phyloP scores from a whole-genome alignment of 2,113 vertebrate genomes.

The Mesoclemmys tuberculata region DNA sequence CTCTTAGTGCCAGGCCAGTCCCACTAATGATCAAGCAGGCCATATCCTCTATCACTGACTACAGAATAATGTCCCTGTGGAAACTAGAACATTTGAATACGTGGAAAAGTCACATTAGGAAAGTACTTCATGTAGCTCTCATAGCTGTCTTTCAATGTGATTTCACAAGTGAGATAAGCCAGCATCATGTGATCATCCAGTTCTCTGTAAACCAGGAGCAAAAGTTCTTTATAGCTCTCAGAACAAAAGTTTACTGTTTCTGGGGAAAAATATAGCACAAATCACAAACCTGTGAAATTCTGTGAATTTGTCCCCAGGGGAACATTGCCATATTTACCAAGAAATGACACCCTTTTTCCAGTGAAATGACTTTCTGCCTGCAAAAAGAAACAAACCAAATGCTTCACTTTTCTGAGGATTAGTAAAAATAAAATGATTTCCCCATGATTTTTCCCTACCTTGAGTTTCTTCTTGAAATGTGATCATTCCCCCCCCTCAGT shows the following conservation, averaged over 20 bases:
- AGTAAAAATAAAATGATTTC: background rate
- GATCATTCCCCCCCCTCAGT: background rate
- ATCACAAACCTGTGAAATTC: background rate
- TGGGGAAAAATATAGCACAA: background rate
- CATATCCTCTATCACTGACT: background rate
- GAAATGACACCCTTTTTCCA: background rate
- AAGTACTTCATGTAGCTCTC: background rate
- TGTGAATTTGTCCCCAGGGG: background rate
- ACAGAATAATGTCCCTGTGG: background rate
- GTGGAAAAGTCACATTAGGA: background rate
- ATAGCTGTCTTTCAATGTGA: background rate
- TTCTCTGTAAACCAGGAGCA: background rate
- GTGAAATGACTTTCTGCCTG: background rate
- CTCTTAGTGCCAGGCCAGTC: background rate
- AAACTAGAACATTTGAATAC: background rate
- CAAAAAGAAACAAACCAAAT: background rate
- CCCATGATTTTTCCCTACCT: background rate
- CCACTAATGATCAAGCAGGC: background rate
- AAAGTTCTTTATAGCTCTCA: background rate
- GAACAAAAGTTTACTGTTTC: background rate
- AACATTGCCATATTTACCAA: background rate
- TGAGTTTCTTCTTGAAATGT: background rate
- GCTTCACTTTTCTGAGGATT: background rate
- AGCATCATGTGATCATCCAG: background rate
- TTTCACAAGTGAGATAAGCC: background rate